Conservation (phyloP, 2,113 vertebrate genomes). For the Anhinga rufa region DNA sequence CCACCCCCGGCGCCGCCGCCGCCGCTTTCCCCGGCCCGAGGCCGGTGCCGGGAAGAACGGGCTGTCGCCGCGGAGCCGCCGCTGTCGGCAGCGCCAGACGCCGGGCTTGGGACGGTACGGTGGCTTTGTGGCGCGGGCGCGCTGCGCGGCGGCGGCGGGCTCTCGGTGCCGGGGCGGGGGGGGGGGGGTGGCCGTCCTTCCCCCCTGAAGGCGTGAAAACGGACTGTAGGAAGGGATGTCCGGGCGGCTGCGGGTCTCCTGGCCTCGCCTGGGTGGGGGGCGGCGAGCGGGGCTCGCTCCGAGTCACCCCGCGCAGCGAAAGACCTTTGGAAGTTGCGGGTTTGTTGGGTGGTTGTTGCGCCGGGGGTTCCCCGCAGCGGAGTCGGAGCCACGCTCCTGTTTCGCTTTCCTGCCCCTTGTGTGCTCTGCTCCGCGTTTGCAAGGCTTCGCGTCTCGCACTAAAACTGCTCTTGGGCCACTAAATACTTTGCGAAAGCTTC, state of each 20-base stretch:
- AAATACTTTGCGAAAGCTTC: neutral
- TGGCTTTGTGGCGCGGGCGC: neutral
- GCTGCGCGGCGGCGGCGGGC: neutral
- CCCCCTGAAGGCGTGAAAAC: too few species aligned
- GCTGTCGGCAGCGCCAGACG: neutral
- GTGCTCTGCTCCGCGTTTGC: too few species aligned
- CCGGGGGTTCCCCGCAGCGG: accelerated
- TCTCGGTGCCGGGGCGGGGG: neutral
- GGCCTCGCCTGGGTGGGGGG: neutral
- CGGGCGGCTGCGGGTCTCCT: neutral
- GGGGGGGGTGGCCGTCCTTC: too few species aligned
- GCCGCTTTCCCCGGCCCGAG: neutral
- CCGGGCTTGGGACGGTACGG: neutral
- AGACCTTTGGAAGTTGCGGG: neutral
- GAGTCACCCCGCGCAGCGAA: neutral
- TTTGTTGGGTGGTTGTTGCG: neutral
- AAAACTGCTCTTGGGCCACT: neutral
- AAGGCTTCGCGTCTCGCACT: neutral
- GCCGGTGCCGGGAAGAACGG: neutral
- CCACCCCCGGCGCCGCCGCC: too few species aligned
- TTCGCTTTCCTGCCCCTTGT: neutral
- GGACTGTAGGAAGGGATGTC: accelerated
- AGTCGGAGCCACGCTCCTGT: neutral
- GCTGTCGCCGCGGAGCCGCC: neutral
- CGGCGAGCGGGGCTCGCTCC: neutral